Evolutionary conservation across 2,888 invertebrate species (phyloP), one percentile per base, ranked within the genome.

Genomic region (Pristionchus fissidentatus): DNA sequence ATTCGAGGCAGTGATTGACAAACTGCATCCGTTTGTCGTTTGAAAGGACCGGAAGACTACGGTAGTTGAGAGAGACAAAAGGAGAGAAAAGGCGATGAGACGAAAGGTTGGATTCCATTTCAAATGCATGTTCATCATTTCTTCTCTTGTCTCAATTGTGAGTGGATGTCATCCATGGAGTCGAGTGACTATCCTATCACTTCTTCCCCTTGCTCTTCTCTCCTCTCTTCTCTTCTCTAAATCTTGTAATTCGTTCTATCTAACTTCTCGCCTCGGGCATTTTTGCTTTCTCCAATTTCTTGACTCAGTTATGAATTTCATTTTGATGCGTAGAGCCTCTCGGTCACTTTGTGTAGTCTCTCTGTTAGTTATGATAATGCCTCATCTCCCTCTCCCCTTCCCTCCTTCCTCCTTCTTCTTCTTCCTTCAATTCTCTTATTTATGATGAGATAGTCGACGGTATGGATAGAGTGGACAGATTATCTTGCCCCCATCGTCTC

Each of bases 91-190:
- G 38, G 38, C 22, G 29, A 79, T 77, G 77, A 77, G 77, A 77
- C 46, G 77, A 38, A 26, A 13, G n/a, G 52, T 38, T 43, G 43
- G 46, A 77, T 35, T 52, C 43, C 60, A 62, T 81, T 81, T 81
- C 49, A 81, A 81, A 81, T 81, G 81, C 81, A 81, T 81, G 81
- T 49, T 81, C 81, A 81, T 81, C 81, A 81, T 66, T 22, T 22
- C 70, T 73, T 73, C 70, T 73, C 52, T 77, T 77, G 49, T 77
- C 49, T 77, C 52, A 46, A 29, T 52, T 77, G 46, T 77, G 73
- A 73, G 43, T 38, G 26, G 73, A 73, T 78, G 32, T 80, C 80
- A 55, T 57, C 55, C 57, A 19, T 80, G 41, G 41, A 35, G 29
- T 66, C 81, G 43, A 8, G 19, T 35, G 35, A 15, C 62, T 49